phyloP scores from a whole-genome alignment of 2,113 vertebrate genomes.

The Apteryx owenii region DNA sequence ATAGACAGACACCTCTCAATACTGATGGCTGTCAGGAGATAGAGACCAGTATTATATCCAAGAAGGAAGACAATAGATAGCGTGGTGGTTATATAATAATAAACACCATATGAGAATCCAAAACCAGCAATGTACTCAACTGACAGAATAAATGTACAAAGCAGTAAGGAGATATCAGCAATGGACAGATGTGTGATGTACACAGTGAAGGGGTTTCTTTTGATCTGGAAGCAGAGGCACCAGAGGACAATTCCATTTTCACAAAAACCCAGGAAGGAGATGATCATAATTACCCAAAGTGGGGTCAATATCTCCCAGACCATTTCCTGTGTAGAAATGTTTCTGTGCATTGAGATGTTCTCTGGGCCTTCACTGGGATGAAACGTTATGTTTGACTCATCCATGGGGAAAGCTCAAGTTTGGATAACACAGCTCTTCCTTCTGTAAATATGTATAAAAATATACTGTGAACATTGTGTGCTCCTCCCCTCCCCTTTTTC shows the following conservation, averaged over 20 bases:
- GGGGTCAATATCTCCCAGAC: slow-evolving; percentile 65
- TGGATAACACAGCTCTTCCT: slow-evolving; percentile 62
- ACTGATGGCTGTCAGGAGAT: slow-evolving; percentile 82
- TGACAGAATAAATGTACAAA: slow-evolving; percentile 76
- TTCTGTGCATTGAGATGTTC: slow-evolving; percentile 67
- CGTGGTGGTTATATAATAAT: slow-evolving; percentile 63
- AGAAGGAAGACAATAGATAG: slow-evolving; percentile 78
- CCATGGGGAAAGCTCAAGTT: slow-evolving; percentile 68
- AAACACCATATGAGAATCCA: slow-evolving; percentile 54
- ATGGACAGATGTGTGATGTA: slow-evolving; percentile 79
- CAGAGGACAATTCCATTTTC: slow-evolving; percentile 79
- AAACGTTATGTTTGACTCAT: slow-evolving; percentile 64
- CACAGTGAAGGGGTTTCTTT: slow-evolving; percentile 77
- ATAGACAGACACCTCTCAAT: slow-evolving; percentile 82
- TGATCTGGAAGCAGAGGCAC: slow-evolving; percentile 81
- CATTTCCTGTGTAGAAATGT: slow-evolving; percentile 44
- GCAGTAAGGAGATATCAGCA: slow-evolving; percentile 74
- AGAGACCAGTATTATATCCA: slow-evolving; percentile 80
- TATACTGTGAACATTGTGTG: slow-evolving; percentile 63
- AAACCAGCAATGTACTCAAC: slow-evolving; percentile 71
- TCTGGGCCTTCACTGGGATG: slow-evolving; percentile 20
- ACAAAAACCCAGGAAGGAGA: slow-evolving; percentile 78
- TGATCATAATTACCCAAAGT: slow-evolving; percentile 75
- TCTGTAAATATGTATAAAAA: slow-evolving; percentile 70
- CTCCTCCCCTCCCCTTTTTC: slow-evolving; percentile 52